These are phyloP conservation scores for Drosophila maculinotata DNA, from an alignment of 2,888 invertebrate species.

Conservation along the genomic window DNA sequence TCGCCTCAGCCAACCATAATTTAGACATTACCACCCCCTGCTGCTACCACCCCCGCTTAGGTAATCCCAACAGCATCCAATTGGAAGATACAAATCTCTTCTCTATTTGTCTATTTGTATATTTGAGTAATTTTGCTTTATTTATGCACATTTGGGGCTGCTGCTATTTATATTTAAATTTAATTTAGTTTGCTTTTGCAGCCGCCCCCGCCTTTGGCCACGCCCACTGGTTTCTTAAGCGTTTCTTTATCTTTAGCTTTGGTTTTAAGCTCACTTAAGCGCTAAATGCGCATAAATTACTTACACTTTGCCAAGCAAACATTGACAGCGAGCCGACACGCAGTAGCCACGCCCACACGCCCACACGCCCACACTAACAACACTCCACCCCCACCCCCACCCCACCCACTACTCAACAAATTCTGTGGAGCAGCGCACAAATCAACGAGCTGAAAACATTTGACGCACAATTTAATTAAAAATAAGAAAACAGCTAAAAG, in stretches of 20 bases:
- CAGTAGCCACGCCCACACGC: conserved; percentile 38
- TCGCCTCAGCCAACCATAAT: conserved; percentile 67
- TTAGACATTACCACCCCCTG: conserved; percentile 65
- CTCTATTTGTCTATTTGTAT: too few species aligned
- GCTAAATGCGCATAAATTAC: conserved; percentile 80
- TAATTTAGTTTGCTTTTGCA: background rate
- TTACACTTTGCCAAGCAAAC: conserved; percentile 78
- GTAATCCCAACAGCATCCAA: too few species aligned
- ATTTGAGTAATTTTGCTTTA: too few species aligned
- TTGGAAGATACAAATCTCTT: too few species aligned
- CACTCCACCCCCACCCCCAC: conserved; percentile 1
- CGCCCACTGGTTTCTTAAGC: conserved; percentile 56
- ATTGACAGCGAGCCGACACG: conserved; percentile 68
- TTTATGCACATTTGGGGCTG: conserved; percentile 1
- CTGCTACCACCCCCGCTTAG: conserved; percentile 23
- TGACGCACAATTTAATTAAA: conserved; percentile 79
- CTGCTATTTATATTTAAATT: conserved; percentile 19
- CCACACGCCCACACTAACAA: background rate
- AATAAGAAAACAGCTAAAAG: conserved; percentile 53
- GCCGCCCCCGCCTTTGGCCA: background rate
- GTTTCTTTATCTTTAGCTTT: conserved; percentile 64
- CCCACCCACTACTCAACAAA: background rate
- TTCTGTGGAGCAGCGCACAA: conserved; percentile 36
- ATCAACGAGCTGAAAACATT: conserved; percentile 71
- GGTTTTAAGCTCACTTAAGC: conserved; percentile 75